These are phyloP conservation scores for Itoplectis maculator DNA, from an alignment of 2,888 invertebrate genomes.

Conservation along the genomic window DNA sequence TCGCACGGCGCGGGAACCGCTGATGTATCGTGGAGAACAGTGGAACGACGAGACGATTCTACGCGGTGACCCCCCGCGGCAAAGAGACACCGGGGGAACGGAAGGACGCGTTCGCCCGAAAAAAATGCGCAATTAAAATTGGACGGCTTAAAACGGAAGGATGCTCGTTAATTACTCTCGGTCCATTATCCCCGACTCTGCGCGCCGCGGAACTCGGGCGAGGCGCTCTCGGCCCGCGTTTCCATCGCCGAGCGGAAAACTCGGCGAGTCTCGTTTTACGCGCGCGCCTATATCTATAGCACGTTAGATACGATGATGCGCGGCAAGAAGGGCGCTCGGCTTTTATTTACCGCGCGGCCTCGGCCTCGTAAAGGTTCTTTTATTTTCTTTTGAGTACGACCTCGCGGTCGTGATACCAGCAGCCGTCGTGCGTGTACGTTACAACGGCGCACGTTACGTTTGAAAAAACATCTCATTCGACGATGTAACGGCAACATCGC, in stretches of 20 bases:
- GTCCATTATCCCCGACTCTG: conserved; percentile 66
- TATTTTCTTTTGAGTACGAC: conserved; percentile 6
- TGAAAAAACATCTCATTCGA: conserved; percentile 21
- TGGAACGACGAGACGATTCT: background rate
- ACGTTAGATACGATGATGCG: conserved; percentile 6
- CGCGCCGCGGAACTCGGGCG: conserved; percentile 9
- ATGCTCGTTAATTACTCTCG: conserved; percentile 69
- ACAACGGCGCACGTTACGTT: background rate
- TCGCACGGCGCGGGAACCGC: background rate
- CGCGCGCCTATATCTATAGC: background rate
- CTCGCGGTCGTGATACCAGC: background rate
- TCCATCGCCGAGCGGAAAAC: conserved; percentile 26
- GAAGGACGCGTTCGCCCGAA: conserved; percentile 29
- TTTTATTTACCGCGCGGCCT: conserved; percentile 37
- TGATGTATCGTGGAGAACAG: background rate
- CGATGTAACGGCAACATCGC: background rate
- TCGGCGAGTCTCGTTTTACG: conserved; percentile 30
- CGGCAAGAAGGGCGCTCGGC: background rate
- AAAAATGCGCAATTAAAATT: conserved; percentile 69
- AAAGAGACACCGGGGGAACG: conserved; percentile 29
- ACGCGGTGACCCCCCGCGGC: background rate
- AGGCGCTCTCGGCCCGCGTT: conserved; percentile 20
- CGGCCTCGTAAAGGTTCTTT: conserved; percentile 16
- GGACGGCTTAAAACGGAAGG: conserved; percentile 61
- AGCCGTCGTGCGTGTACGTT: background rate